Evolutionary conservation across 2,113 vertebrate species (phyloP), one percentile per base, ranked within the genome.

Genomic region (Lontra canadensis): DNA sequence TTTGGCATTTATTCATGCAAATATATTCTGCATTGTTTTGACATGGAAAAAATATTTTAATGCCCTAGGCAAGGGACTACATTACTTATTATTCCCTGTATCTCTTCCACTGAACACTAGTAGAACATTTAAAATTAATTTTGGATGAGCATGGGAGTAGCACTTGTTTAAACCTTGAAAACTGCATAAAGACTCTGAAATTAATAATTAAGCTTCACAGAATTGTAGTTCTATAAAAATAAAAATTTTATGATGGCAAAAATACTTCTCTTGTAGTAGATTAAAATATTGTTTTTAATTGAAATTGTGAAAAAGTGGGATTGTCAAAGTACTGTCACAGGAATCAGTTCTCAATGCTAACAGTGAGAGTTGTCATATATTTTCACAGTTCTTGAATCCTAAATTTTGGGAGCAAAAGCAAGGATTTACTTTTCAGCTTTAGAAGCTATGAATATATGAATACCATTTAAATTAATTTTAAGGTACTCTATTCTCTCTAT

Each of bases 1-100:
- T 89, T 59, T 55, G 82, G 69, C 86, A 94, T 95, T 94, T 88
- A 94, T 94, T 94, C 14, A 93, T 97, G 76, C 84, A 95, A 94
- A 95, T 96, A 0, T 76, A 90, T 95, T 97, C 88, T 92, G 26
- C n/a, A 49, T 80, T 34, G 10, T 13, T 63, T 84, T 67, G 18
- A 39, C 59, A 88, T 2, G 65, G 44, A 90, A 95, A 55, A 92
- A 97, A 94, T 94, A 7, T 85, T 71, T 61, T 85, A 49, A 86
- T 95, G 78, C 91, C 65, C 9, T 74, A n/a, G 2, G 85, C 85
- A 82, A 91, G 2, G 52, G 65, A 67, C 83, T 78, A 29, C 36
- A 57, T 67, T 82, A 44, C 3, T 88, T 95, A 1, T 86, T 92
- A 88, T 96, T 90, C 44, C 21, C 57, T 78, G 7, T n/a, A 20